Evolutionary conservation across 1,140 invertebrate species (phyloP), one percentile per base, ranked within the genome.

Genomic region (Orius laevigatus): DNA sequence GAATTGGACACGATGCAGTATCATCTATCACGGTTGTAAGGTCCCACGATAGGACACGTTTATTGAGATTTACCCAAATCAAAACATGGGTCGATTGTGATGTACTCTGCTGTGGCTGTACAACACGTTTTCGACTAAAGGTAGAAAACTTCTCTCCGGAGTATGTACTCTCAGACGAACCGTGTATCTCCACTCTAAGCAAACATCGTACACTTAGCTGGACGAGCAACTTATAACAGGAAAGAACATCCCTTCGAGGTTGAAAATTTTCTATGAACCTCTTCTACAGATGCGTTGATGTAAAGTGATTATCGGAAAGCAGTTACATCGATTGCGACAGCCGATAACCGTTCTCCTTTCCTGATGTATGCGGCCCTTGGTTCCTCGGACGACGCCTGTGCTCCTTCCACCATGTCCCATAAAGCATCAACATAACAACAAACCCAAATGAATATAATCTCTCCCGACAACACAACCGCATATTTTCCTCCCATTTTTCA

Each of bases 391-490:
- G 0, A 95, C 84, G 34, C 75, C 70, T 0, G 84, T 91, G 53
- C 76, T 81, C 39, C 88, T 72, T 1, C 91, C 91, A n/a, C 87
- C 75, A 1, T 88, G n/a, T n/a, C 90, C 92, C 93, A 98, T 9
- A 98, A 67, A 63, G 76, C 76, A 2, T 79, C 78, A 1, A 95
- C 95, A 70, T 99, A n/a, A n/a, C n/a, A n/a, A n/a, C 96, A 63
- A 94, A 98, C 10, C 90, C 92, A 63, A 83, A 99, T 0, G 95
- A 98, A 63, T 94, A 98, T 0, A 72, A 65, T 98, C 94, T 59
- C 98, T 95, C 0, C 96, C 96, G 5, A 95, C 90, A 1, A 93
- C 95, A n/a, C n/a, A n/a, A n/a, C n/a, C n/a, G n/a, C n/a, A n/a
- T n/a, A 63, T 98, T 97, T 15, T 89, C 91, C 12, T 95, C 95